phyloP scores from a whole-genome alignment of 2,888 invertebrate species.

The Phaonia tiefii region DNA sequence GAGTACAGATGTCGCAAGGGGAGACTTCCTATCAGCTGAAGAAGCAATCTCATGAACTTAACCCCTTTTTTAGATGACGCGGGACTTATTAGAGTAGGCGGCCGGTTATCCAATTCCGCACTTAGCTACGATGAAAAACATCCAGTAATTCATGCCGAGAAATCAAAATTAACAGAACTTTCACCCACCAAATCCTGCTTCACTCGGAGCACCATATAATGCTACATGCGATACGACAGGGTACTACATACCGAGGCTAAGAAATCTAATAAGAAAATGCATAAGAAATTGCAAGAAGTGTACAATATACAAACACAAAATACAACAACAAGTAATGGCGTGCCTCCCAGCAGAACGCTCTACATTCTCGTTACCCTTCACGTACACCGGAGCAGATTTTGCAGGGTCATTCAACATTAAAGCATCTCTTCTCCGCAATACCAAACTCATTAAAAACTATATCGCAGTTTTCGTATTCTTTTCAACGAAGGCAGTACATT shows the following conservation, averaged over 20 bases:
- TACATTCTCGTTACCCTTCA: slow-evolving; percentile 31
- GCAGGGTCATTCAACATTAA: slow-evolving; percentile 53
- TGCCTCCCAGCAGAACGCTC: slow-evolving; percentile 40
- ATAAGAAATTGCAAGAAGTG: slow-evolving; percentile 43
- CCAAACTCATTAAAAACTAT: neutral
- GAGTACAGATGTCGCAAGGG: too few species aligned
- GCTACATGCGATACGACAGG: slow-evolving; percentile 5
- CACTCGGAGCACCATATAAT: slow-evolving; percentile 45
- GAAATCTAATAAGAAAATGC: slow-evolving; percentile 42
- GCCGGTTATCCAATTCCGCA: slow-evolving; percentile 28
- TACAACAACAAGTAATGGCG: slow-evolving; percentile 41
- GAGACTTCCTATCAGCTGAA: too few species aligned
- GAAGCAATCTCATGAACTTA: too few species aligned
- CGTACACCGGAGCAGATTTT: slow-evolving; percentile 40
- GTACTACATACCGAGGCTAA: slow-evolving; percentile 40
- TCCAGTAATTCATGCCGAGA: slow-evolving; percentile 44
- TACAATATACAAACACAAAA: slow-evolving; percentile 42
- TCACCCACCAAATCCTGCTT: too few species aligned
- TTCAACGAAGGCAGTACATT: slow-evolving; percentile 34
- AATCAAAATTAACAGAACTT: slow-evolving; percentile 25
- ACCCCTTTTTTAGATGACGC: slow-evolving; percentile 51
- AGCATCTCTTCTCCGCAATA: slow-evolving; percentile 1
- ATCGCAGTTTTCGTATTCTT: slow-evolving; percentile 30
- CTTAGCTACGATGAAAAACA: slow-evolving; percentile 32
- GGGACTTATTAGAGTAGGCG: slow-evolving; percentile 21